Base-by-base conservation (phyloP, 2,113 vertebrate species). In the Entelurus aequoreus region DNA sequence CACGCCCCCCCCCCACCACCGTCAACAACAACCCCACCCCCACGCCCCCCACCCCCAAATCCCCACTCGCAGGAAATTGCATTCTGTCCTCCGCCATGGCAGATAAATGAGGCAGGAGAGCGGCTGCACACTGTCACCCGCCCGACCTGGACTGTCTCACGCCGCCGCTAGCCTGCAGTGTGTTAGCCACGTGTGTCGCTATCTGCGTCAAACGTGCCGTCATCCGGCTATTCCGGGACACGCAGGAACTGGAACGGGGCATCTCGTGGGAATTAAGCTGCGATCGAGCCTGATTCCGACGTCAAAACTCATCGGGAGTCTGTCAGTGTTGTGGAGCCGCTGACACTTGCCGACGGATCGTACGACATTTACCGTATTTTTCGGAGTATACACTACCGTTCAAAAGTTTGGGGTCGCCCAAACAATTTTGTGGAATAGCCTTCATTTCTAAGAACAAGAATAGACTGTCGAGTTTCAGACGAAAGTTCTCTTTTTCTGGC, bases 41-140 rank as follows among this genome's bases (percentile, higher is more conserved):
- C 66, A 60, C 48, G 69, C 75, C 70, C 63, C 75, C 75, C 59
- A 4, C 62, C 74, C 74, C 63, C 6, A 65, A 75, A 81, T 82
- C 78, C 88, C 82, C 84, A 83, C 78, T 82, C 75, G 87, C 83
- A 90, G 90, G 89, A 93, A 93, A 91, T 69, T 86, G 87, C 84
- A 88, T 85, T 85, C 75, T 78, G 65, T 89, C 86, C 85, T 61
- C 90, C 85, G 80, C 88, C 85, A 88, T 82, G 68, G 83, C 48
- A 79, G 87, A 92, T 87, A 91, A 90, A 92, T 57, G 86, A 88
- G 90, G 87, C 87, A 66, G 79, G 75, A 86, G 75, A 81, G 79
- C 84, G 86, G 68, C 87, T 83, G 90, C 65, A 9, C 80, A 86
- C 84, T 67, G 55, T 91, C 90, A 81, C 87, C 70, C 71, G 77